Conservation (phyloP, 2,113 vertebrate genomes). For the Leptobrachium ailaonicum region DNA sequence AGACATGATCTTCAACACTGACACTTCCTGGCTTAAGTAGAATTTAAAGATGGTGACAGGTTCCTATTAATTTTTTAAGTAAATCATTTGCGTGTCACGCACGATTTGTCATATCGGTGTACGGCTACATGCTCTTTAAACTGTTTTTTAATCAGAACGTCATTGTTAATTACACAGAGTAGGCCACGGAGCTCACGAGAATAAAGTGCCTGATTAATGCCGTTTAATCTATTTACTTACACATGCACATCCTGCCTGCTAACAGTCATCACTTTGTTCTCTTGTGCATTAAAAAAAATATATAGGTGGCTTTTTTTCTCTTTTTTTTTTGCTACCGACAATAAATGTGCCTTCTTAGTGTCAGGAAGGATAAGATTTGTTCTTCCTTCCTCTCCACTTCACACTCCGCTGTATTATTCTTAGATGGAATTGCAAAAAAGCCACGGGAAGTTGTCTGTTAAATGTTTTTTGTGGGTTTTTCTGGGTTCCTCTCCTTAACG, state of each 20-base stretch:
- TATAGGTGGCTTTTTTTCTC: neutral
- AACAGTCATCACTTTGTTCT: neutral
- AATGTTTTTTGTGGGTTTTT: slow-evolving; percentile 62
- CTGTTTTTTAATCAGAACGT: too few species aligned
- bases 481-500: slow-evolving; percentile 63
- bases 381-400: slow-evolving; percentile 21
- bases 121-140: too few species aligned
- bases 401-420: slow-evolving; percentile 22
- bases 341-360: neutral
- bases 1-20: too few species aligned
- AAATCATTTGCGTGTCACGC: too few species aligned
- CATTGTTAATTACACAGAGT: neutral
- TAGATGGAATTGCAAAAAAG: slow-evolving; percentile 52
- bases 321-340: neutral
- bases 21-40: too few species aligned
- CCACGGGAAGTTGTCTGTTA: slow-evolving; percentile 70
- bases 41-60: too few species aligned
- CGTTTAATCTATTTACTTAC: neutral
- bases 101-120: too few species aligned
- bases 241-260: neutral
- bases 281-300: neutral
- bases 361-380: slow-evolving; percentile 13
- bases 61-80: too few species aligned
- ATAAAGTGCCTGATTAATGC: neutral
- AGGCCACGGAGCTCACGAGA: neutral